Percentiles rank a stretch among this genome's conserved stretches.
These are phyloP conservation scores for Benthosema pterotum DNA, from an alignment of 2,797 vertebrate genomes.

Conservation along the genomic window DNA sequence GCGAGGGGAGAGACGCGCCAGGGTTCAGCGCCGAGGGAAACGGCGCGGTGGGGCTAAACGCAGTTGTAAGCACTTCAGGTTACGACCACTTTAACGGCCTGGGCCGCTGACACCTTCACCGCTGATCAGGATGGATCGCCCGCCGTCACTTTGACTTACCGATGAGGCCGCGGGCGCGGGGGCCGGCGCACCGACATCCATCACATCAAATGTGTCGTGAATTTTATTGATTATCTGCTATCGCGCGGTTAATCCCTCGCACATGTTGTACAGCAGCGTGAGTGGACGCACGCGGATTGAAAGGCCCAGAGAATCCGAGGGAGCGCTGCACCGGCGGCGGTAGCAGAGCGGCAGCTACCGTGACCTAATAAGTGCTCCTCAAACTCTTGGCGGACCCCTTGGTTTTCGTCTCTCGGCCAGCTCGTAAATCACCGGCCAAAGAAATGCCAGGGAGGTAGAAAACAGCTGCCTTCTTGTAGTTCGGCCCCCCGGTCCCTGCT, in stretches of 20 bases:
- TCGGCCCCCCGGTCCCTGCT: slow-evolving; percentile 58
- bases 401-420: slow-evolving; percentile 35
- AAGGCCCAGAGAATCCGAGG: slow-evolving; percentile 12
- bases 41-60: slow-evolving; percentile 42
- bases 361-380: slow-evolving; percentile 56
- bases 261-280: slow-evolving; percentile 44
- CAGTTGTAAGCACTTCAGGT: slow-evolving; percentile 27
- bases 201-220: slow-evolving; percentile 53
- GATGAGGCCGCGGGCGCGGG: slow-evolving; percentile 57
- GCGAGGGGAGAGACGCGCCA: slow-evolving; percentile 43
- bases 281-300: slow-evolving; percentile 29
- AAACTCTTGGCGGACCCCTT: slow-evolving; percentile 60
- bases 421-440: slow-evolving; percentile 63
- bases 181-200: slow-evolving; percentile 62
- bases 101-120: slow-evolving; percentile 53
- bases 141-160: slow-evolving; percentile 30
- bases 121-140: slow-evolving; percentile 62
- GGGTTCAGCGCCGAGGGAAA: slow-evolving; percentile 62
- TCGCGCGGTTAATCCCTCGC: slow-evolving; percentile 63
- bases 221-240: slow-evolving; percentile 68
- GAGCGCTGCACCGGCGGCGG: slow-evolving; percentile 13
- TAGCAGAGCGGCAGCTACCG: slow-evolving; percentile 43
- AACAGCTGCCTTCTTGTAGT: slow-evolving; percentile 55
- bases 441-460: slow-evolving; percentile 54
- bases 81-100: slow-evolving; percentile 42